These are phyloP conservation scores for Agriopis leucophaearia DNA, from an alignment of 2,888 invertebrate genomes.

Conservation along the genomic window DNA sequence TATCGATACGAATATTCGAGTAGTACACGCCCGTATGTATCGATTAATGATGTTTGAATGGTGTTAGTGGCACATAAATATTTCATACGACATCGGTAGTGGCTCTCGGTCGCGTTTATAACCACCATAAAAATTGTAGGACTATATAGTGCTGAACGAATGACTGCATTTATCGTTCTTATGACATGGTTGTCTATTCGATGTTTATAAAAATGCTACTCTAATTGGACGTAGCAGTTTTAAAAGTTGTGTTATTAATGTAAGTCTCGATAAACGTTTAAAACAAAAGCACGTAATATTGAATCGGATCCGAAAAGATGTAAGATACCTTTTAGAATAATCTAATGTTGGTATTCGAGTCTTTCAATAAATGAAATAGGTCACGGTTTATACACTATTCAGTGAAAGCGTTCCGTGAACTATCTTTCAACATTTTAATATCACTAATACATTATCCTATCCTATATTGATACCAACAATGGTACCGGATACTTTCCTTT, in stretches of 20 bases:
- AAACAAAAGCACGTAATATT: too few species aligned
- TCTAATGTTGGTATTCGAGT: conserved; percentile 23
- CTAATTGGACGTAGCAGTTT: conserved; percentile 8
- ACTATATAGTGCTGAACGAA: conserved; percentile 55
- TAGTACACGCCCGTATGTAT: conserved; percentile 45
- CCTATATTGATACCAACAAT: conserved; percentile 78
- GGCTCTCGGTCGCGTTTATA: conserved; percentile 70
- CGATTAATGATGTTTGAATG: conserved; percentile 67
- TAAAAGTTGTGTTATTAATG: neutral
- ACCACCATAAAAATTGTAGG: conserved; percentile 68
- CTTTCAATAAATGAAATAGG: conserved; percentile 13
- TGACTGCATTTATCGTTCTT: conserved; percentile 57
- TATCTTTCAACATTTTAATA: conserved; percentile 73
- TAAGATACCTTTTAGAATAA: conserved; percentile 11
- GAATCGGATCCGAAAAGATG: neutral
- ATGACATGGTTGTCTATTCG: conserved; percentile 44
- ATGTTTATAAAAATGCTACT: conserved; percentile 7
- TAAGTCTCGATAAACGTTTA: too few species aligned
- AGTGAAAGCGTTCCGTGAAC: conserved; percentile 53
- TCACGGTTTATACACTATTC: conserved; percentile 23
- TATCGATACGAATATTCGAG: conserved; percentile 45
- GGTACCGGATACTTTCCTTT: conserved; percentile 66
- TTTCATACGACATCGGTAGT: conserved; percentile 74
- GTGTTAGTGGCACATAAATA: conserved; percentile 70
- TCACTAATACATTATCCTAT: conserved; percentile 81